A percentile compares a stretch with the other conserved stretches of the same genome.
These are phyloP conservation scores for Myotis daubentonii DNA, from an alignment of 2,797 vertebrate genomes.

Conservation along the genomic window DNA sequence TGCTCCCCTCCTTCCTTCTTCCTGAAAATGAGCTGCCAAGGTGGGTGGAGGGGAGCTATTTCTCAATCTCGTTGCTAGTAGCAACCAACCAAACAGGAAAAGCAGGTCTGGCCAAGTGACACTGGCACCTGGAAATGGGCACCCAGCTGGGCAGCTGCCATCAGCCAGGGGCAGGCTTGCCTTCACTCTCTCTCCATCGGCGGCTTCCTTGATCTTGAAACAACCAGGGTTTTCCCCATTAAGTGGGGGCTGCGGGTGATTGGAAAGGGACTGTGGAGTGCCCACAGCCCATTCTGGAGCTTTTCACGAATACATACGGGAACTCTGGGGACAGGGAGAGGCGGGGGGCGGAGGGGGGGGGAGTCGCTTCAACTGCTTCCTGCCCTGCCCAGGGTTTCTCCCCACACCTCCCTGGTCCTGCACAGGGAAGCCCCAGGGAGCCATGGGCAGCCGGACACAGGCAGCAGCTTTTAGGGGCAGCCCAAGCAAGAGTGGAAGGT, in stretches of 20 bases:
- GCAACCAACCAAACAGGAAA: constrained; percentile 75
- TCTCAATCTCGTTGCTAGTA: constrained; percentile 34
- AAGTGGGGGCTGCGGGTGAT: background rate
- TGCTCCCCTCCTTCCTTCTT: background rate
- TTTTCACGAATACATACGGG: accelerated
- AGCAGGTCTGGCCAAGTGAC: constrained; percentile 69
- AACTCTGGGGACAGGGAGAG: background rate
- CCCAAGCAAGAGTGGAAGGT: background rate
- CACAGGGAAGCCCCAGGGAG: accelerated
- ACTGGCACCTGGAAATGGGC: background rate
- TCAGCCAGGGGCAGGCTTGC: background rate
- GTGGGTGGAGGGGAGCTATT: background rate
- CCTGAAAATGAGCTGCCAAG: constrained; percentile 64
- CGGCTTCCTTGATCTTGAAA: background rate
- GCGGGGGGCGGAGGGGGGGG: too few species aligned
- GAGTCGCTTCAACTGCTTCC: background rate
- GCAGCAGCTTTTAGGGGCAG: background rate
- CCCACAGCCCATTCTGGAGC: background rate
- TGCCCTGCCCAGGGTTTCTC: background rate
- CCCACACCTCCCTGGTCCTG: accelerated
- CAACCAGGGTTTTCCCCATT: background rate
- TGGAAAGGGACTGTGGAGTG: background rate
- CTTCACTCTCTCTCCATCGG: background rate
- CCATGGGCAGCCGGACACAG: background rate
- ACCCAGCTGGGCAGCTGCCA: background rate